Evolutionary conservation across 2,888 invertebrate genomes (phyloP), one percentile per base, ranked within the genome.

Genomic region (Melanostoma scalare): DNA sequence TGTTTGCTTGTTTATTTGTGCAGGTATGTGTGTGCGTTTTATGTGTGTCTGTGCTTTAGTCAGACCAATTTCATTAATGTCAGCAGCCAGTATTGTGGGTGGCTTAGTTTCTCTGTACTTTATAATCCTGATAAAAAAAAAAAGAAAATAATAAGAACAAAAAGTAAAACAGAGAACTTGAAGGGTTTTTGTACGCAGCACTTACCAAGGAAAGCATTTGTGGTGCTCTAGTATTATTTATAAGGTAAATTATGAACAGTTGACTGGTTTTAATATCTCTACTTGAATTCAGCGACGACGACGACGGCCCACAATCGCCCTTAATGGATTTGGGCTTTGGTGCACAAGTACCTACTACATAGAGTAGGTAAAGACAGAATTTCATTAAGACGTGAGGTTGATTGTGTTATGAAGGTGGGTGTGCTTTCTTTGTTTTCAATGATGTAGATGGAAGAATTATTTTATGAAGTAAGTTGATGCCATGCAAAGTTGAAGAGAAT

Each of bases 41-140:
- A 72, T 72, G 50, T 44, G 65, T 72, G 30, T 30, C 6, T 10
- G 44, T 46, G 3, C 44, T 10, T 46, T 2, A 46, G 33, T 40
- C 36, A 68, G 53, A 67, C 60, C 52, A 65, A 75, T 67, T 53
- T 60, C 10, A 6, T 67, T 75, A 60, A 67, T 58, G 58, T 8
- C 52, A 35, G 30, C 50, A 4, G 42, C 44, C 4, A n/a, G 4
- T 20, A 44, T 6, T 60, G 33, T 2, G 33, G 40, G 1, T 20
- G 5, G 1, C 2, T 0, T 42, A 10, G 10, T 46, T 46, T 10
- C 3, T 4, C 10, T 10, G 10, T 3, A 30, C 10, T 42, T 35
- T 38, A 6, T 50, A 9, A 31, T 63, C n/a, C n/a, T 50, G 36
- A 30, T 50, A 38, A 50, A 38, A 30, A 6, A 50, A 40, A 33